Base-by-base conservation (phyloP, 2,797 vertebrate genomes). In the Myripristis murdjan region DNA sequence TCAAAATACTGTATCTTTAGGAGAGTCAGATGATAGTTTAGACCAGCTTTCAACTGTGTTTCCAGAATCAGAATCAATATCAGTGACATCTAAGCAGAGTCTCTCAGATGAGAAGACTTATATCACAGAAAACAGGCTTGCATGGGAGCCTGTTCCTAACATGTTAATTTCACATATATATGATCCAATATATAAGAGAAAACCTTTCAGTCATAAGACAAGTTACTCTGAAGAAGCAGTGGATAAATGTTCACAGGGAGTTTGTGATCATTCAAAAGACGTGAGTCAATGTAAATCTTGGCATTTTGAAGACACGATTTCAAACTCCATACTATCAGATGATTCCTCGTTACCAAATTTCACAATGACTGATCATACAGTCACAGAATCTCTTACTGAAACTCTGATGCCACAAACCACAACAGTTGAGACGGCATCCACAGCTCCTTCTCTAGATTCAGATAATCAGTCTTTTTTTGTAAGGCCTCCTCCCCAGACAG, bases 151-250 rank as follows among this genome's bases (percentile, higher is more conserved):
- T 22, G 10, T 54, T 0, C 37, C 33, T 0, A 6, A 5, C 8
- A 46, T 18, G 2, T 55, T 73, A 26, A 70, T 77, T 1, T 1
- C 70, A 62, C 75, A 83, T 28, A 10, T 72, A n/a, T 23, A 0
- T 49, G 75, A 85, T 61, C 71, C 65, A 56, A 10, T 71, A 6
- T 77, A 61, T 70, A 52, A 60, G 22, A 55, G 56, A 41, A 55
- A 54, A 61, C 16, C 33, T 55, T 26, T 22, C 28, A 15, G 2
- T 18, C 6, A 56, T 60, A 54, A 56, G 2, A 33, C 52, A 16
- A 0, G 41, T 52, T 61, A 41, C 10, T 60, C 33, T 64, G 31
- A 73, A 41, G 11, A 70, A 33, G 4, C 15, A 58, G 46, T 22
- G 10, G 14, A 48, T 33, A 37, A 61, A 47, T 57, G 2, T 1